Evolutionary conservation across 2,888 invertebrate genomes (phyloP).

Genomic region (Pristionchus entomophagus): DNA sequence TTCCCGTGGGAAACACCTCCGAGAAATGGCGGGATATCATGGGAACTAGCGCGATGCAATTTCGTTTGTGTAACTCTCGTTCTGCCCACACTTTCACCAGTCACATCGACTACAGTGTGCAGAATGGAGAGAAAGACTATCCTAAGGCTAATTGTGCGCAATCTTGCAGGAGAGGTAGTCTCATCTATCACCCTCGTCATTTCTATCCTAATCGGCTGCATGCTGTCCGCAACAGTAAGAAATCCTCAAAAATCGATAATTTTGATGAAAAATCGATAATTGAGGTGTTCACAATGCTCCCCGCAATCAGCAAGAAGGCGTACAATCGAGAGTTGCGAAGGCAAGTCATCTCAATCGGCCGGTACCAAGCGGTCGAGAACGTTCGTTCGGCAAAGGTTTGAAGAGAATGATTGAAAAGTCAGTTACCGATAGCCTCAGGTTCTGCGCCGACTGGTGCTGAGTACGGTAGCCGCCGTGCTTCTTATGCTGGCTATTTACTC

Average conservation of each 20-base stretch:
- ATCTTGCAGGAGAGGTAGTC: background rate
- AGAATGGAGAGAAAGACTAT: too few species aligned
- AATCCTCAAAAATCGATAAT: too few species aligned
- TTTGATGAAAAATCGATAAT: background rate
- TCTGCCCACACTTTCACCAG: too few species aligned
- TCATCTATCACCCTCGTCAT: slow-evolving; percentile 11
- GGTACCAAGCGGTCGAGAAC: background rate
- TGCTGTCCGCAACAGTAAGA: background rate
- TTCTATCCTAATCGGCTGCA: background rate
- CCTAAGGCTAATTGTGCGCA: too few species aligned
- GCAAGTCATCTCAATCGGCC: background rate
- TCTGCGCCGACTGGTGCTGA: background rate
- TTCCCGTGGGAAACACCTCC: background rate
- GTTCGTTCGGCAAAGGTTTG: background rate
- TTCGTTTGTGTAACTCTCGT: too few species aligned
- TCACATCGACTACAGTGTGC: too few species aligned
- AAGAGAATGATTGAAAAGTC: background rate
- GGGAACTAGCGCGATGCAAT: background rate
- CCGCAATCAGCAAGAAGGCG: background rate
- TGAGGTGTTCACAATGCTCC: background rate
- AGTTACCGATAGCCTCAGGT: background rate
- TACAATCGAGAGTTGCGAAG: background rate
- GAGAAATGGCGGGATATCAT: background rate
- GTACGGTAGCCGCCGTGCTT: background rate
- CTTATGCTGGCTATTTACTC: background rate